Base-by-base conservation (phyloP, 2,797 vertebrate genomes). In the Enteromius argenteus region DNA sequence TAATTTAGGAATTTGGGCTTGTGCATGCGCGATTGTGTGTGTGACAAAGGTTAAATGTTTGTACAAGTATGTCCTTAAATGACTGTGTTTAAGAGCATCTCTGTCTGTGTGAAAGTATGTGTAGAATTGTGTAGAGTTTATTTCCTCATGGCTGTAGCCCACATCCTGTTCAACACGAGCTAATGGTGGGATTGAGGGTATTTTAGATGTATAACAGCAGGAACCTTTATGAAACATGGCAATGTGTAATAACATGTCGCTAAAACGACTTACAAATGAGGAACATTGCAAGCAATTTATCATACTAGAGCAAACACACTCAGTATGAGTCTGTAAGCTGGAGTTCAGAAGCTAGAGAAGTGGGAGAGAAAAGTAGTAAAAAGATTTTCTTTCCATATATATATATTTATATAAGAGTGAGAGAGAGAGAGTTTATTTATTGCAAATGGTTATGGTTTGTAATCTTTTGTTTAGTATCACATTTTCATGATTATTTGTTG, bases 1-100 rank as follows among this genome's bases (percentile, higher is more conserved):
- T 68, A 72, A 72, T 79, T 81, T 79, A 79, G 67, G 39, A 83
- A 72, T 79, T 77, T 79, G 75, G 72, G 27, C 44, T 71, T 66
- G 46, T 83, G 30, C 13, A 32, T 80, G 6, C 60, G 32, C 51
- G 30, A 64, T 62, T 62, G 27, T 76, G 39, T 81, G 49, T 80
- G 17, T 66, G 17, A 67, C 46, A 71, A 51, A 46, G 3, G 75
- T 78, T 71, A 84, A 62, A 60, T 60, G 62, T 82, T 67, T 86
- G 51, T 62, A 75, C 51, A 60, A 76, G 42, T 17, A 84, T 74
- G 56, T 76, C 30, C 19, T 10, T 84, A 49, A 71, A 35, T 80
- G 23, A 56, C 35, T 49, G 15, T 78, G 71, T 66, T 64, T 79
- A 46, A 79, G 11, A 19, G 27, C 44, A 44, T 39, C 53, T 44